Conservation (phyloP, 2,113 vertebrate species). For the Oreochromis aureus region DNA sequence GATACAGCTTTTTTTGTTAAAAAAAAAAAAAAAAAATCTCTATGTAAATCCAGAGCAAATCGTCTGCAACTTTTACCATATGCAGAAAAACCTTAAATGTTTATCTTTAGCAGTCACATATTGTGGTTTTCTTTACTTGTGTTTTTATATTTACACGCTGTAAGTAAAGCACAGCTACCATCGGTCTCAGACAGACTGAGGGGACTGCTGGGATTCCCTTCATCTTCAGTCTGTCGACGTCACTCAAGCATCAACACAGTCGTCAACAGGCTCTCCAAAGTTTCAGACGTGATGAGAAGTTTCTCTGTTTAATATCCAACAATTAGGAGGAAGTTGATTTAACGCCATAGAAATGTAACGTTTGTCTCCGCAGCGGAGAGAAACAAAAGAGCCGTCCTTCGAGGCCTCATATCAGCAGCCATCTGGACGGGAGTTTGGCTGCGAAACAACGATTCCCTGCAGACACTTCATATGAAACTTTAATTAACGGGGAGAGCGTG, state of each 20-base stretch:
- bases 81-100: neutral
- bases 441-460: slow-evolving; percentile 20
- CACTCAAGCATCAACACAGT: neutral
- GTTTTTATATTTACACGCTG: neutral
- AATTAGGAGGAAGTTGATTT: slow-evolving; percentile 19
- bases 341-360: neutral
- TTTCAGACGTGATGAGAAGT: neutral
- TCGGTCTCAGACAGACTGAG: neutral
- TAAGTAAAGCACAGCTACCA: neutral
- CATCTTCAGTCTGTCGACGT: neutral
- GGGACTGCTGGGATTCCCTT: neutral
- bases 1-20: neutral
- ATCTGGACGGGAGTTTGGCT: slow-evolving; percentile 50
- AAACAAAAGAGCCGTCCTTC: slow-evolving; percentile 24
- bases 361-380: neutral
- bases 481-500: slow-evolving; percentile 50
- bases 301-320: slow-evolving; percentile 4
- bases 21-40: neutral
- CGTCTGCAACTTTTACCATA: neutral
- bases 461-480: slow-evolving; percentile 52
- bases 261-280: neutral
- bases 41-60: neutral
- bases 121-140: neutral
- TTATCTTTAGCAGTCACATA: neutral
- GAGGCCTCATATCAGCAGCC: slow-evolving; percentile 37